Percentiles rank a stretch among this genome's conserved stretches.
Conservation (phyloP, 2,888 invertebrate species). For the Coenonympha arcania region DNA sequence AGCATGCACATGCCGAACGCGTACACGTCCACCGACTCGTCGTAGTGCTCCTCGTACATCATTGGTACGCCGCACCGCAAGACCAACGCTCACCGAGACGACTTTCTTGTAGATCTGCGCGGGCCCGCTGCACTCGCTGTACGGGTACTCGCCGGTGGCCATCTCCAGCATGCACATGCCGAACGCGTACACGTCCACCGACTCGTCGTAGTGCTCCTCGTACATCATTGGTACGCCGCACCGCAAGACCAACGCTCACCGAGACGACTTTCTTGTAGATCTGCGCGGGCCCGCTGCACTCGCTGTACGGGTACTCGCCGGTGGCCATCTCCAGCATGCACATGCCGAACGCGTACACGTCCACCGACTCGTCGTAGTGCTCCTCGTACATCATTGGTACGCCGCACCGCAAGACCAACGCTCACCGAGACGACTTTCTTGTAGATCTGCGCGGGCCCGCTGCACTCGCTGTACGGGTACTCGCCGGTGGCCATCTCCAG, state of each 20-base stretch:
- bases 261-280: conserved; percentile 99
- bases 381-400: conserved; percentile 99
- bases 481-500: conserved; percentile 99
- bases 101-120: conserved; percentile 99
- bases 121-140: conserved; percentile 97
- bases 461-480: conserved; percentile 99
- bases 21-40: conserved; percentile 99
- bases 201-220: conserved; percentile 99
- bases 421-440: conserved; percentile 96
- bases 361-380: conserved; percentile 99
- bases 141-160: conserved; percentile 99
- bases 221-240: conserved; percentile 99
- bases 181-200: conserved; percentile 99
- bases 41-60: conserved; percentile 99
- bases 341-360: conserved; percentile 99
- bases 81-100: conserved; percentile 82
- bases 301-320: conserved; percentile 98
- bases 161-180: conserved; percentile 99
- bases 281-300: conserved; percentile 98
- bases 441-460: conserved; percentile 98
- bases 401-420: conserved; percentile 79
- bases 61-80: conserved; percentile 99
- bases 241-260: conserved; percentile 76
- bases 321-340: conserved; percentile 99
- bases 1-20: conserved; percentile 99